phyloP scores from a whole-genome alignment of 2,888 invertebrate species.

The Cheilosia impressa region DNA sequence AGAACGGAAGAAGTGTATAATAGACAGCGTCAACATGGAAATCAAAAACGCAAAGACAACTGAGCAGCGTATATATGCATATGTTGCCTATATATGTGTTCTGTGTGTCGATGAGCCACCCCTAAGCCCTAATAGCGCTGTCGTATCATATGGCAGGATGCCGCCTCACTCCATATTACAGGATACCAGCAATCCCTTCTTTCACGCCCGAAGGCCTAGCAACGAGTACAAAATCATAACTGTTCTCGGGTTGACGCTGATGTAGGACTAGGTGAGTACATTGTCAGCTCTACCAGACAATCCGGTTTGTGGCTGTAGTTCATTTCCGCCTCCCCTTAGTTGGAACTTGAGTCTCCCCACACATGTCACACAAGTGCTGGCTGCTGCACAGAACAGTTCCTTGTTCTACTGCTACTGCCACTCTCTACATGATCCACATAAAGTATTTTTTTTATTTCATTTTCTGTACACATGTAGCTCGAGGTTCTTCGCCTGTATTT shows the following conservation, averaged over 20 bases:
- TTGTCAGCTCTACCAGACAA: constrained; percentile 73
- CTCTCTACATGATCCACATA: constrained; percentile 48
- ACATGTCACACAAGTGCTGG: constrained; percentile 59
- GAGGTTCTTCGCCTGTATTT: constrained; percentile 42
- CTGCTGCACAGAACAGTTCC: constrained; percentile 36
- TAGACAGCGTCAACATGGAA: constrained; percentile 70
- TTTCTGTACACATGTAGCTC: constrained; percentile 50
- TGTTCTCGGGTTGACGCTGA: constrained; percentile 72
- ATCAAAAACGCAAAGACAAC: constrained; percentile 71
- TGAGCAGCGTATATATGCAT: constrained; percentile 15
- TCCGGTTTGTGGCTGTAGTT: constrained; percentile 71
- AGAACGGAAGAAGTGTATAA: constrained; percentile 67
- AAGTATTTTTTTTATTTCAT: constrained; percentile 33
- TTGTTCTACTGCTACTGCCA: constrained; percentile 30
- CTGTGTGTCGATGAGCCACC: constrained; percentile 15
- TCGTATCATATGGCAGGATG: constrained; percentile 39
- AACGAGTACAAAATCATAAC: constrained; percentile 65
- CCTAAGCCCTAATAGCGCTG: constrained; percentile 4
- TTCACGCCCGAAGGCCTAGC: background rate
- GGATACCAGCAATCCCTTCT: constrained; percentile 8
- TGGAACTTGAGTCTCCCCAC: constrained; percentile 60
- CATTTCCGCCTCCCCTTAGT: constrained; percentile 69
- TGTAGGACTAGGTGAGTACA: constrained; percentile 74
- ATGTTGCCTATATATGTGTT: background rate
- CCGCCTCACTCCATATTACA: background rate